phyloP scores from a whole-genome alignment of 1,140 invertebrate genomes.

The Cataglyphis hispanica region DNA sequence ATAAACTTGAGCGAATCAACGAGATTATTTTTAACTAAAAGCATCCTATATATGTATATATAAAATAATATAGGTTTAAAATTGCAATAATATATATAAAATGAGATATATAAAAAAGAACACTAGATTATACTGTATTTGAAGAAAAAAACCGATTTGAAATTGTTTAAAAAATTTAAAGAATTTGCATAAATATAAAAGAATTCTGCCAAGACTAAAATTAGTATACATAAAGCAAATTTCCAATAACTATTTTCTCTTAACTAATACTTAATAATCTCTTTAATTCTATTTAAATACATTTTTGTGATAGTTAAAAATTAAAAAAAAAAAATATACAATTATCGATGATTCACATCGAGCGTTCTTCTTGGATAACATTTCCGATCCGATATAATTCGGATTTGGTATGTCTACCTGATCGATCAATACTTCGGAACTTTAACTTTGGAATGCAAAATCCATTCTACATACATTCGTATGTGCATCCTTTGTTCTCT shows the following conservation, averaged over 20 bases:
- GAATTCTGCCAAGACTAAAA: background rate
- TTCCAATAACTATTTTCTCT: background rate
- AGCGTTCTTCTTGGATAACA: slow-evolving; percentile 9
- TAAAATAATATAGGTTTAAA: background rate
- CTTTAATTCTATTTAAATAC: background rate
- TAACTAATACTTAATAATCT: background rate
- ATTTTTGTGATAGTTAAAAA: background rate
- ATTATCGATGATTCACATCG: background rate
- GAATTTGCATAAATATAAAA: background rate
- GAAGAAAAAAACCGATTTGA: background rate
- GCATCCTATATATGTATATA: no score
- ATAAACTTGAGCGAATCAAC: background rate
- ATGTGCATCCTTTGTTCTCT: slow-evolving; percentile 46
- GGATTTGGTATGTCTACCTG: background rate
- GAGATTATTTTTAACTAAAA: background rate
- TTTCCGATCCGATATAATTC: slow-evolving; percentile 54
- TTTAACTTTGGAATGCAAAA: slow-evolving; percentile 49
- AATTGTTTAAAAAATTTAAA: slow-evolving; percentile 7
- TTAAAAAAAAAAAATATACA: background rate
- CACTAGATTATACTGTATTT: background rate
- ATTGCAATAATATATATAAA: no score
- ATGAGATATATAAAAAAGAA: background rate
- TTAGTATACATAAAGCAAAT: background rate
- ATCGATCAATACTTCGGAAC: slow-evolving; percentile 58
- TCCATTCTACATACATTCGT: slow-evolving; percentile 52